Conservation (phyloP, 1,140 invertebrate species). For the Pseudomyrmex sp. region DNA sequence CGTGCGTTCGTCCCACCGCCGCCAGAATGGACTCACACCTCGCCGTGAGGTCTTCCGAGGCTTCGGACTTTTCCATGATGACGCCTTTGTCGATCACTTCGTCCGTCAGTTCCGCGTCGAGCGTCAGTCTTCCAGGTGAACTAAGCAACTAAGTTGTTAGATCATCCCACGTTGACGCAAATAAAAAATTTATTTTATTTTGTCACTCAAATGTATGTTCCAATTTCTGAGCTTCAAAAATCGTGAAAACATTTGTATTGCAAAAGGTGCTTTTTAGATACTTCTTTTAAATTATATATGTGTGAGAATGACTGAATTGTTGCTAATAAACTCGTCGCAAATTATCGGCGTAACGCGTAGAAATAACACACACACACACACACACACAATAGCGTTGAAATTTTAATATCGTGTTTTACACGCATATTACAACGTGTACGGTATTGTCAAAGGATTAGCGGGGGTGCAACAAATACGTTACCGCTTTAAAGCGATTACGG, state of each 20-base stretch:
- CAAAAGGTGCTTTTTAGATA: no score
- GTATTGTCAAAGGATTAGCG: constrained; percentile 47
- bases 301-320: background rate
- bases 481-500: constrained; percentile 50
- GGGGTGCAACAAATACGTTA: constrained; percentile 21
- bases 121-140: constrained; percentile 76
- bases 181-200: no score
- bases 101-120: constrained; percentile 72
- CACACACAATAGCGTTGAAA: constrained; percentile 27
- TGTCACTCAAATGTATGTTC: no score
- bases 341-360: background rate
- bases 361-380: background rate
- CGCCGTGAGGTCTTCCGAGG: constrained; percentile 68
- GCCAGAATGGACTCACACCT: constrained; percentile 69
- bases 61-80: constrained; percentile 71
- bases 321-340: constrained; percentile 30
- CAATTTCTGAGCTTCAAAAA: no score
- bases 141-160: background rate
- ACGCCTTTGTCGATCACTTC: constrained; percentile 74
- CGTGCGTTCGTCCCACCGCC: constrained; percentile 58
- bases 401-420: constrained; percentile 44
- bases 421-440: background rate
- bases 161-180: background rate
- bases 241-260: no score
- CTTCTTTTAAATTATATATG: background rate